phyloP scores from a whole-genome alignment of 2,797 vertebrate species.

The Argyrosomus regius region DNA sequence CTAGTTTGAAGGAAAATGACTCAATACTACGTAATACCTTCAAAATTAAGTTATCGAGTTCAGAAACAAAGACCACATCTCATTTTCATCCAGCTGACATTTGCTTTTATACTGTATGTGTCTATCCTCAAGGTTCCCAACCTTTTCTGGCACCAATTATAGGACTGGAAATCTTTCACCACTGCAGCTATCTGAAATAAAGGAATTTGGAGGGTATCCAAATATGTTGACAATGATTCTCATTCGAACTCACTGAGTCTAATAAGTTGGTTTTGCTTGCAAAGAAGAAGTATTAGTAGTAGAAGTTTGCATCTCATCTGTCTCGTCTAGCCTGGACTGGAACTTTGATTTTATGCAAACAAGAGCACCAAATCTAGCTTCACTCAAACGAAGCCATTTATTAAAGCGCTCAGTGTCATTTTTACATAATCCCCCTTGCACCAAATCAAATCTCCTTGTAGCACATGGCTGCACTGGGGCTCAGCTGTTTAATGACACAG shows the following conservation, averaged over 20 bases:
- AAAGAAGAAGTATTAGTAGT: too few relatives aligned
- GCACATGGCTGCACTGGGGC: background rate
- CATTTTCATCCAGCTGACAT: background rate
- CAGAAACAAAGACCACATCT: background rate
- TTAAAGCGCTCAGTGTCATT: background rate
- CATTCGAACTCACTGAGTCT: background rate
- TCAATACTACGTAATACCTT: background rate
- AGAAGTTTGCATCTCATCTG: slow-evolving; percentile 18
- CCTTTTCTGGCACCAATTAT: background rate
- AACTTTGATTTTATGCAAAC: slow-evolving; percentile 25
- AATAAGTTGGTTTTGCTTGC: background rate
- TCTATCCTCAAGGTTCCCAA: background rate
- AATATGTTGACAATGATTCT: background rate
- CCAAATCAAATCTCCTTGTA: background rate
- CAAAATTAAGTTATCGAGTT: background rate
- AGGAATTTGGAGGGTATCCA: background rate
- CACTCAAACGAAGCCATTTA: background rate
- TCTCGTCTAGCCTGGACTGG: background rate
- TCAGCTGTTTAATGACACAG: background rate
- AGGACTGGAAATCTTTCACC: background rate
- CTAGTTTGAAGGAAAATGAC: slow-evolving; percentile 14
- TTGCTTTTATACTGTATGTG: too few relatives aligned
- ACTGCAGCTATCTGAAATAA: background rate
- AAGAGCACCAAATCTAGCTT: background rate
- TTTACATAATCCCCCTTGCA: background rate